Percentiles rank a stretch among this genome's conserved stretches.
Evolutionary conservation across 2,888 invertebrate genomes (phyloP).

Genomic region (Dermolepida albohirtum): DNA sequence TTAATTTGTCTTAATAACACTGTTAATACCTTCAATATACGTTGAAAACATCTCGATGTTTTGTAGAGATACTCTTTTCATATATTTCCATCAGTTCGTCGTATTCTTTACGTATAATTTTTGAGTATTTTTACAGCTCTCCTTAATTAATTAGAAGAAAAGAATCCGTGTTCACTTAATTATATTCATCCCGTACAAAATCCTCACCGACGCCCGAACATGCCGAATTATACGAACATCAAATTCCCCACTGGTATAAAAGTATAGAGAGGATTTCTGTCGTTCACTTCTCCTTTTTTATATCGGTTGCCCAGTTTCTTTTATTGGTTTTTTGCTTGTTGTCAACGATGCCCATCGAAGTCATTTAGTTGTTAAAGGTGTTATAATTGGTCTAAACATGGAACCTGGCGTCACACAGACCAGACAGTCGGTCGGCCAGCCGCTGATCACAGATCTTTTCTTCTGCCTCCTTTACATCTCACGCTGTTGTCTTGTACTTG

Average conservation of each 20-base stretch:
- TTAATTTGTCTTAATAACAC: conserved; percentile 31
- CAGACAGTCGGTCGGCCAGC: conserved; percentile 57
- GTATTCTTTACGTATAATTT: conserved; percentile 8
- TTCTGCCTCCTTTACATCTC: conserved; percentile 46
- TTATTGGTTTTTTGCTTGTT: conserved; percentile 51
- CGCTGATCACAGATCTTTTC: conserved; percentile 48
- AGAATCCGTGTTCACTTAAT: conserved; percentile 37
- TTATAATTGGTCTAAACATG: conserved; percentile 66
- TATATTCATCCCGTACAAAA: conserved; percentile 22
- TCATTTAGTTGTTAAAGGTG: conserved; percentile 65
- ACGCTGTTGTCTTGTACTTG: conserved; percentile 44
- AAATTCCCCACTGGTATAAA: background rate
- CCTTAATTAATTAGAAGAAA: conserved; percentile 33
- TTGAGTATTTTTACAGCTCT: conserved; percentile 30
- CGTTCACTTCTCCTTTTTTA: conserved; percentile 10
- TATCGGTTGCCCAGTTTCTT: conserved; percentile 36
- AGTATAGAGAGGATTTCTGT: background rate
- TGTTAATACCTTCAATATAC: conserved; percentile 11
- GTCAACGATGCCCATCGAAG: conserved; percentile 62
- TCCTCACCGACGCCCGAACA: background rate
- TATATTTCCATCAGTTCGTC: conserved; percentile 24
- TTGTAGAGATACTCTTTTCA: background rate
- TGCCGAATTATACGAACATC: conserved; percentile 8
- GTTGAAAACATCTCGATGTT: conserved; percentile 2
- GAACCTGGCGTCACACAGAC: conserved; percentile 64